These are phyloP conservation scores for Cebus imitator DNA, from an alignment of 2,113 vertebrate species.

Conservation along the genomic window DNA sequence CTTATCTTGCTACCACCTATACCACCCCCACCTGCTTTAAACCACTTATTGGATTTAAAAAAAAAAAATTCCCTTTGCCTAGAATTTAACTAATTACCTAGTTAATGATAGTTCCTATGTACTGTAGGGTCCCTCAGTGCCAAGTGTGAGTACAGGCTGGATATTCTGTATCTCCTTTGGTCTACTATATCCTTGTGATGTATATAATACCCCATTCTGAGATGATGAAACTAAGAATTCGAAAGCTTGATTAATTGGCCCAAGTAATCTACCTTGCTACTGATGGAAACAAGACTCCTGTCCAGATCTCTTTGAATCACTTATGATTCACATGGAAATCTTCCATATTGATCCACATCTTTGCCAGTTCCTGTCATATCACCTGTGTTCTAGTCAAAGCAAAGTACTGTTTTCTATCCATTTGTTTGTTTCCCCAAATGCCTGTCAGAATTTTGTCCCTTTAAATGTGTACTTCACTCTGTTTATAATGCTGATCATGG, in stretches of 20 bases:
- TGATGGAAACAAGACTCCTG: background rate
- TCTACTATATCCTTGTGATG: background rate
- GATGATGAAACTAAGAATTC: background rate
- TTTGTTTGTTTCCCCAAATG: background rate
- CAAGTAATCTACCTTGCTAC: background rate
- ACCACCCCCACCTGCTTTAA: background rate
- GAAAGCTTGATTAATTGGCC: background rate
- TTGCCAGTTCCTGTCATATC: background rate
- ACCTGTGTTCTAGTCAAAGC: background rate
- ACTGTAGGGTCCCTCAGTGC: no score
- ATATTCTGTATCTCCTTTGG: background rate
- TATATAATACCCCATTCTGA: background rate
- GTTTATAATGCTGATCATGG: background rate
- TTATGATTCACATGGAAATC: background rate
- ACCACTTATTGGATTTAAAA: background rate
- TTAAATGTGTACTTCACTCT: background rate
- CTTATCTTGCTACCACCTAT: background rate
- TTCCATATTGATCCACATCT: background rate
- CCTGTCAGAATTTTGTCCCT: background rate
- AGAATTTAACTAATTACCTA: background rate
- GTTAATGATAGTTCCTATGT: background rate
- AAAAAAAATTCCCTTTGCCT: background rate
- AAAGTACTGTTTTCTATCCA: background rate
- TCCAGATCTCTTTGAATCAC: background rate
- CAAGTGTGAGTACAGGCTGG: background rate